Percentiles rank a stretch among this genome's conserved stretches.
phyloP scores from a whole-genome alignment of 2,888 invertebrate species.

The Micropterix aruncella region DNA sequence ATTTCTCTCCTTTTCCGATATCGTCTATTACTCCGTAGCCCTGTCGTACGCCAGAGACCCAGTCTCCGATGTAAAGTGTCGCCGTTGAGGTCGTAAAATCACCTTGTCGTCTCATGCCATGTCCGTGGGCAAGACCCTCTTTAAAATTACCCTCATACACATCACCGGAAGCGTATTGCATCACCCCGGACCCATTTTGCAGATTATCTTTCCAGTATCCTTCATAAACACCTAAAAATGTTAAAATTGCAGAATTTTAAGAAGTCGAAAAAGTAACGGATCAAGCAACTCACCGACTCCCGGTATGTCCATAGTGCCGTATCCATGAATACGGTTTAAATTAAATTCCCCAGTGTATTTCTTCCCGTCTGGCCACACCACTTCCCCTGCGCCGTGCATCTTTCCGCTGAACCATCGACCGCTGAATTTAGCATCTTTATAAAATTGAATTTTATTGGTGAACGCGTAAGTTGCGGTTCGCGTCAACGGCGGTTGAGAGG shows the following conservation, averaged over 20 bases:
- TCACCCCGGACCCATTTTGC: conserved; percentile 66
- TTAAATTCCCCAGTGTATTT: conserved; percentile 70
- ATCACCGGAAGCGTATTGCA: conserved; percentile 64
- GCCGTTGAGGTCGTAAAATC: conserved; percentile 61
- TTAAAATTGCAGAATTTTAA: neutral
- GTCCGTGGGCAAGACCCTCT: conserved; percentile 72
- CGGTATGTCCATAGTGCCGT: conserved; percentile 54
- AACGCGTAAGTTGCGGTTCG: conserved; percentile 62
- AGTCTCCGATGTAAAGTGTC: conserved; percentile 81
- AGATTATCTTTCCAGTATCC: conserved; percentile 72
- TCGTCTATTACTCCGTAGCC: conserved; percentile 88
- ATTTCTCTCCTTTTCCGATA: conserved; percentile 75
- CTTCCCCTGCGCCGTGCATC: conserved; percentile 68
- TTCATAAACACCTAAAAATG: conserved; percentile 51
- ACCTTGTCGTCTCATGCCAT: conserved; percentile 70
- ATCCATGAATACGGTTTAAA: conserved; percentile 58
- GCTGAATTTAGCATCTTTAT: conserved; percentile 64
- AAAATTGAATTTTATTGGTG: conserved; percentile 49
- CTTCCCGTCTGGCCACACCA: conserved; percentile 72
- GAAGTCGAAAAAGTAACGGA: neutral
- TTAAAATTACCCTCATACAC: conserved; percentile 79
- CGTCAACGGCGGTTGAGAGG: conserved; percentile 52
- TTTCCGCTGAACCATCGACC: conserved; percentile 76
- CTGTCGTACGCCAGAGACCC: conserved; percentile 59
- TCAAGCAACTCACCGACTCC: conserved; percentile 30